These are phyloP conservation scores for Sparidentex hasta DNA, from an alignment of 2,797 vertebrate species.

Conservation along the genomic window DNA sequence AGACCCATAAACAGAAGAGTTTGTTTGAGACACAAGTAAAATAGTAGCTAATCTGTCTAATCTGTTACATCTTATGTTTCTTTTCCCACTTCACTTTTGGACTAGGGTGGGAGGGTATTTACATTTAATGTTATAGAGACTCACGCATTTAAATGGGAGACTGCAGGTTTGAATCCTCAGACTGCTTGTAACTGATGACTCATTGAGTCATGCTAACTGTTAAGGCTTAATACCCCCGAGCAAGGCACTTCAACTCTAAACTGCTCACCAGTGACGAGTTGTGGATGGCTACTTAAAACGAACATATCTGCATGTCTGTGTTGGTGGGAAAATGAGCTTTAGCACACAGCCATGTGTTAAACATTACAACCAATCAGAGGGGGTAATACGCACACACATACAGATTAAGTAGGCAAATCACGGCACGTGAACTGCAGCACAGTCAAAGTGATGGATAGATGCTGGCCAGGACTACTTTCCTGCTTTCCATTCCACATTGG, in stretches of 20 bases:
- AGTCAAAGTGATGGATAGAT: conserved; percentile 74
- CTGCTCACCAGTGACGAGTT: not conserved
- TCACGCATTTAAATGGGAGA: not conserved
- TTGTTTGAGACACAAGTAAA: too few species aligned
- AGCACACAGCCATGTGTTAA: conserved; percentile 72
- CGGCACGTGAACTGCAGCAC: conserved; percentile 38
- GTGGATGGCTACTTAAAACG: not conserved
- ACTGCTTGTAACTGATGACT: not conserved
- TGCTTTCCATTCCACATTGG: conserved; percentile 47
- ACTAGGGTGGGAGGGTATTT: not conserved
- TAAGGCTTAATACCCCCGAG: not conserved
- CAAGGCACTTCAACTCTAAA: not conserved
- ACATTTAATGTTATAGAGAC: not conserved
- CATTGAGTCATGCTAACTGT: not conserved
- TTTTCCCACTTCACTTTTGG: too few species aligned
- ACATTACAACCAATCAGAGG: conserved; percentile 76
- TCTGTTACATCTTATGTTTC: too few species aligned
- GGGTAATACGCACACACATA: conserved; percentile 20
- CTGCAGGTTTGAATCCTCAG: not conserved
- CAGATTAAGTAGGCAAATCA: conserved; percentile 59
- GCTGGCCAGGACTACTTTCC: conserved; percentile 44
- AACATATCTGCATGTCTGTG: conserved; percentile 7
- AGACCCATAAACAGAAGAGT: too few species aligned
- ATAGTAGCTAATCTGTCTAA: too few species aligned
- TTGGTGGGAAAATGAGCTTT: conserved; percentile 21